phyloP scores from a whole-genome alignment of 2,797 vertebrate genomes.

The Spheniscus humboldti region DNA sequence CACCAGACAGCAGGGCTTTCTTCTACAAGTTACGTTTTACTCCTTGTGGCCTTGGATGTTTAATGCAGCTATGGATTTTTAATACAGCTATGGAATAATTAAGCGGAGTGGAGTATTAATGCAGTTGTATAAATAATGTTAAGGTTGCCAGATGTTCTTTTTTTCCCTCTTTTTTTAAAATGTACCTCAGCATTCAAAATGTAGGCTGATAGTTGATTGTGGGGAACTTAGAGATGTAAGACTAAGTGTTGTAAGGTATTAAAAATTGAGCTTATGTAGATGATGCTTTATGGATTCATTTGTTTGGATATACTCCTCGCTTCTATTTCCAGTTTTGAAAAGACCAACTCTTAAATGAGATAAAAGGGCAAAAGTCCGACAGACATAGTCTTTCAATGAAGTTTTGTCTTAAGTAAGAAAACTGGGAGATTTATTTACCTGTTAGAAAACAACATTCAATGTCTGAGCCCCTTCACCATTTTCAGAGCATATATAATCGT shows the following conservation, averaged over 20 bases:
- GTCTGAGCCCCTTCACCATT: not conserved
- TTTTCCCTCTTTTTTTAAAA: not conserved
- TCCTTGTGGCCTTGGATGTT: constrained; percentile 15
- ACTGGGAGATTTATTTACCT: not conserved
- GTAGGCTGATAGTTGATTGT: not conserved
- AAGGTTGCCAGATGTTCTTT: constrained; percentile 28
- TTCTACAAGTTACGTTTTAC: not conserved
- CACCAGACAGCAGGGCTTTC: not conserved
- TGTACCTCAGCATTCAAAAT: not conserved
- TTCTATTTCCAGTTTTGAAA: not conserved
- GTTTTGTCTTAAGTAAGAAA: not conserved
- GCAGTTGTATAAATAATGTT: constrained; percentile 23
- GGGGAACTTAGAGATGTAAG: not conserved
- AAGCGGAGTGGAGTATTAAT: constrained; percentile 45
- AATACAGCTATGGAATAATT: constrained; percentile 22
- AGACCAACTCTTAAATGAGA: not conserved
- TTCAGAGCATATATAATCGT: not conserved
- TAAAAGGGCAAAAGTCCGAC: not conserved
- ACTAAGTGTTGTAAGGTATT: not conserved
- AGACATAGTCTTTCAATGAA: not conserved
- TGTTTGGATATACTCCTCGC: not conserved
- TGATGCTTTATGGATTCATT: not conserved
- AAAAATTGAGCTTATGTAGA: not conserved
- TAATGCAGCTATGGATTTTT: constrained; percentile 12
- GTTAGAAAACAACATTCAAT: not conserved